Conservation (phyloP, 2,113 vertebrate genomes). For the Scatophagus argus region DNA sequence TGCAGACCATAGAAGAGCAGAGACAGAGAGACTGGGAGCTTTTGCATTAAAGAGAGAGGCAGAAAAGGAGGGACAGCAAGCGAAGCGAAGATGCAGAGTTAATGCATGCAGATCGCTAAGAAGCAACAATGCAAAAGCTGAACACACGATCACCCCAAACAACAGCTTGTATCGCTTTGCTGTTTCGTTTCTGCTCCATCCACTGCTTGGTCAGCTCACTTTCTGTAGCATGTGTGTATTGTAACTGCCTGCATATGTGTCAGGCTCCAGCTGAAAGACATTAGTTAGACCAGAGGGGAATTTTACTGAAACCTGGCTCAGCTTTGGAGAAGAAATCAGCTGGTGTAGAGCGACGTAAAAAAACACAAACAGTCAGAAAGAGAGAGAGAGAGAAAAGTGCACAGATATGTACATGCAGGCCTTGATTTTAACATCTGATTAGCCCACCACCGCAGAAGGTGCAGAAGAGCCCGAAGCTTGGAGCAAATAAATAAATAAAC, state of each 20-base stretch:
- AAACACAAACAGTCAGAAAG: neutral
- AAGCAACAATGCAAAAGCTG: slow-evolving; percentile 49
- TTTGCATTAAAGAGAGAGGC: slow-evolving; percentile 6
- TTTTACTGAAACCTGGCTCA: slow-evolving; percentile 59
- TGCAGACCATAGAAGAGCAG: slow-evolving; percentile 51
- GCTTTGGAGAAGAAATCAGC: slow-evolving; percentile 40
- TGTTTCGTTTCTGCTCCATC: neutral
- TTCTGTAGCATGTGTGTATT: slow-evolving; percentile 26
- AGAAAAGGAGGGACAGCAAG: slow-evolving; percentile 17
- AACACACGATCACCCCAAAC: slow-evolving; percentile 25
- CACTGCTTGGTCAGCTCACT: neutral
- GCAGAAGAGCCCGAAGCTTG: slow-evolving; percentile 28
- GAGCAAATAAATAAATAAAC: slow-evolving; percentile 11
- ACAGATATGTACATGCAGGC: slow-evolving; percentile 22
- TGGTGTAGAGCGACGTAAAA: neutral
- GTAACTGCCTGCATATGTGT: slow-evolving; percentile 29
- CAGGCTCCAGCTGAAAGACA: slow-evolving; percentile 71
- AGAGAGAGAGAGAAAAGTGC: neutral
- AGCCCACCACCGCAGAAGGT: slow-evolving; percentile 40
- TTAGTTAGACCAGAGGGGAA: slow-evolving; percentile 69
- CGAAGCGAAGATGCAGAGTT: slow-evolving; percentile 23
- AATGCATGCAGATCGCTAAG: slow-evolving; percentile 30
- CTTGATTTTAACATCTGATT: slow-evolving; percentile 36
- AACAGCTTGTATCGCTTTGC: slow-evolving; percentile 27
- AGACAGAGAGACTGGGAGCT: slow-evolving; percentile 24